Evolutionary conservation across 2,797 vertebrate genomes (phyloP).

Genomic region (Gymnodraco acuticeps): DNA sequence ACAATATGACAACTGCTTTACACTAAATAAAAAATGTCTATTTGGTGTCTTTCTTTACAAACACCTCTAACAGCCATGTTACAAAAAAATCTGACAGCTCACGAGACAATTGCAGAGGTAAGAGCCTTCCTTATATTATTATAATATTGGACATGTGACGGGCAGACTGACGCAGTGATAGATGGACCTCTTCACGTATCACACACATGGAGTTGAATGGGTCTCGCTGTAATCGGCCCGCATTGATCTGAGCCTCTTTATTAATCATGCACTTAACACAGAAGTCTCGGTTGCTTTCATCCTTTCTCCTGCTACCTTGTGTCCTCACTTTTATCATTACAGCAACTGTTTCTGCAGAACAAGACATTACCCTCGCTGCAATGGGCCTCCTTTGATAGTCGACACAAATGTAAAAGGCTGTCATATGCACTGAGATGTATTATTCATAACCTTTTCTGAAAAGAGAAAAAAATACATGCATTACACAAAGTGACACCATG

Average conservation of each 20-base stretch:
- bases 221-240: slow-evolving; percentile 47
- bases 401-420: slow-evolving; percentile 30
- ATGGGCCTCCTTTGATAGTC: slow-evolving; percentile 49
- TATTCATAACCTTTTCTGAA: slow-evolving; percentile 27
- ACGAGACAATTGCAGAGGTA: slow-evolving; percentile 46
- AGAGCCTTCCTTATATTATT: slow-evolving; percentile 55
- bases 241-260: slow-evolving; percentile 74
- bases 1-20: slow-evolving; percentile 26
- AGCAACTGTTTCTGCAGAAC: slow-evolving; percentile 45
- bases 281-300: slow-evolving; percentile 71
- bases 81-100: slow-evolving; percentile 31
- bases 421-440: slow-evolving; percentile 31
- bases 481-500: slow-evolving; percentile 19
- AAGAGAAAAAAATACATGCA: not conserved
- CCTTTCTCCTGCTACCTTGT: slow-evolving; percentile 38
- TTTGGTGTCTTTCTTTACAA: slow-evolving; percentile 48
- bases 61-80: slow-evolving; percentile 14
- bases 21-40: slow-evolving; percentile 23
- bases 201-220: slow-evolving; percentile 65
- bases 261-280: slow-evolving; percentile 73
- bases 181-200: slow-evolving; percentile 65
- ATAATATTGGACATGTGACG: slow-evolving; percentile 44
- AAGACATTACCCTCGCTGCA: slow-evolving; percentile 44
- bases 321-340: slow-evolving; percentile 70
- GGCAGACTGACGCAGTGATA: slow-evolving; percentile 42